Evolutionary conservation across 2,113 vertebrate genomes (phyloP).

Genomic region (Balaeniceps rex): DNA sequence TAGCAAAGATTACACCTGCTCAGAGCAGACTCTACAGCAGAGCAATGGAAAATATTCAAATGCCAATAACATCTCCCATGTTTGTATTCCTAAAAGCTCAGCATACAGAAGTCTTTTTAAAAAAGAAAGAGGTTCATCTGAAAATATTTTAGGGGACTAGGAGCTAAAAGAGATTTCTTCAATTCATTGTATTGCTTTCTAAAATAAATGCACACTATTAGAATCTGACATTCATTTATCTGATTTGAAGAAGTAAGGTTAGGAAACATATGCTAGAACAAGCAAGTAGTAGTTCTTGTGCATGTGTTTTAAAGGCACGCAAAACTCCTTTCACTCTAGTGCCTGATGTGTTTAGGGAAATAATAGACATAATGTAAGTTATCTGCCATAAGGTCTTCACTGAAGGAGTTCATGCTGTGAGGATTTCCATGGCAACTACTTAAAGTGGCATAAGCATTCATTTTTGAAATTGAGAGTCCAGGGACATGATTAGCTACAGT

Average conservation of each 20-base stretch:
- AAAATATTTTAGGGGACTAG: background rate
- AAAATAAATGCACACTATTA: background rate
- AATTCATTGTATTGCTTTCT: background rate
- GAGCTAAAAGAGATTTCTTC: background rate
- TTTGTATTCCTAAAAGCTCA: background rate
- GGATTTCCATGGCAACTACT: constrained; percentile 57
- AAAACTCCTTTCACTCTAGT: background rate
- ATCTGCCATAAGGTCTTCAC: constrained; percentile 17
- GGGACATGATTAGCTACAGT: background rate
- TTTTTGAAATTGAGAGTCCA: constrained; percentile 14
- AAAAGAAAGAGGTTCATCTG: background rate
- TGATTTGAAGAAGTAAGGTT: background rate
- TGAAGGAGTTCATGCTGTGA: background rate
- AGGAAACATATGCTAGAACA: background rate
- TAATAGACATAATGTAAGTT: constrained; percentile 6
- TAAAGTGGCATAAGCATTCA: background rate
- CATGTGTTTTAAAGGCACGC: background rate
- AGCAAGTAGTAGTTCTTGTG: background rate
- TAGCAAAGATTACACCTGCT: background rate
- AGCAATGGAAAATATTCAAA: background rate
- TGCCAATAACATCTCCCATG: background rate
- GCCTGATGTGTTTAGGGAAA: background rate
- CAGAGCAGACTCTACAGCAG: background rate
- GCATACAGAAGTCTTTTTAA: background rate
- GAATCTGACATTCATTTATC: background rate